phyloP scores from a whole-genome alignment of 2,888 invertebrate genomes.

The Neocrepidodera transversa region DNA sequence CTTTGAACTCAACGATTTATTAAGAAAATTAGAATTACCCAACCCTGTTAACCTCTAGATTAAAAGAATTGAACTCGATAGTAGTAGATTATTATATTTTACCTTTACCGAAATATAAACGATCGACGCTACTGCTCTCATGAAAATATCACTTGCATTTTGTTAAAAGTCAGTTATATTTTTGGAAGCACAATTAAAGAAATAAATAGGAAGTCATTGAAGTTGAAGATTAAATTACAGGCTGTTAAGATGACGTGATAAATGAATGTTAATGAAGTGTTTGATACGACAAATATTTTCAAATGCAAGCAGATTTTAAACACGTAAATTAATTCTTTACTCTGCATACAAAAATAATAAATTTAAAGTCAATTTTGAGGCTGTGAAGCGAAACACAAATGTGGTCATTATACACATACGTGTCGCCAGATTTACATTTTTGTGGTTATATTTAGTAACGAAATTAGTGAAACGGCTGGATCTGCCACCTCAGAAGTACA shows the following conservation, averaged over 20 bases:
- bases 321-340: too few species aligned
- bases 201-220: constrained; percentile 23
- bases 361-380: neutral
- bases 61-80: too few species aligned
- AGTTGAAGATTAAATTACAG: constrained; percentile 20
- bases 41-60: too few species aligned
- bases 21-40: too few species aligned
- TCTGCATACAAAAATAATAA: neutral
- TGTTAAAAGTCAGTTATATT: constrained; percentile 1
- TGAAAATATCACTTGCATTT: neutral
- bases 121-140: too few species aligned
- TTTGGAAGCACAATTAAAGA: constrained; percentile 13
- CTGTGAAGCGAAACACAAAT: neutral
- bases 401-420: constrained; percentile 8
- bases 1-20: too few species aligned
- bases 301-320: constrained; percentile 2
- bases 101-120: too few species aligned
- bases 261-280: constrained; percentile 20
- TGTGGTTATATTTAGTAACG: constrained; percentile 33
- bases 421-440: constrained; percentile 25
- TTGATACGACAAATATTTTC: constrained; percentile 22
- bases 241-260: constrained; percentile 18
- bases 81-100: too few species aligned
- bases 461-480: constrained; percentile 27
- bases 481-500: constrained; percentile 31